These are phyloP conservation scores for Aleiodes testaceus DNA, from an alignment of 2,888 invertebrate genomes.

Conservation along the genomic window DNA sequence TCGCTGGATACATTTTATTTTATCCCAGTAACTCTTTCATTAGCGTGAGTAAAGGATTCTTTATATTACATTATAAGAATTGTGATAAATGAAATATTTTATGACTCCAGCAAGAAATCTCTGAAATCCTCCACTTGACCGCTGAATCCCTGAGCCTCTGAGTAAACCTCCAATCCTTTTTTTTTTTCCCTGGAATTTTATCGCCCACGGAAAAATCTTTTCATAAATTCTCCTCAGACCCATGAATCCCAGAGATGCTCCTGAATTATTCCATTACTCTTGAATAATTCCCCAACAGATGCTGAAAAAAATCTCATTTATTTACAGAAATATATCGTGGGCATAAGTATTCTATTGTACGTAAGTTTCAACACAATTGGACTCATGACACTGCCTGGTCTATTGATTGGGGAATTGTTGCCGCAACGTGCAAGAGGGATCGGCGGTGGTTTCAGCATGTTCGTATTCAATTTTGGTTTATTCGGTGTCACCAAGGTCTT, in stretches of 20 bases:
- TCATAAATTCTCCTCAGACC: too few species aligned
- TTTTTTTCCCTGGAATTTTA: too few species aligned
- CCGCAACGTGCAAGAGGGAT: conserved; percentile 84
- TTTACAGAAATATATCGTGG: conserved; percentile 69
- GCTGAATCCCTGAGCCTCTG: background rate
- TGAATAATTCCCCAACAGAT: background rate
- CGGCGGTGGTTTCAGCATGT: conserved; percentile 83
- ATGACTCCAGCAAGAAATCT: too few species aligned
- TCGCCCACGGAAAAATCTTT: background rate
- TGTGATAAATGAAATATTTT: too few species aligned
- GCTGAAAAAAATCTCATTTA: background rate
- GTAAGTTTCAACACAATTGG: conserved; percentile 84
- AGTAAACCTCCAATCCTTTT: too few species aligned
- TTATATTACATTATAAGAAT: too few species aligned
- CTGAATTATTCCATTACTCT: too few species aligned
- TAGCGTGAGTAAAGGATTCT: conserved; percentile 55
- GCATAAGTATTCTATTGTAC: conserved; percentile 78
- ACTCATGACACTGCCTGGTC: conserved; percentile 83
- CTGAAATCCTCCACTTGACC: too few species aligned
- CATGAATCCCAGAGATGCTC: too few species aligned
- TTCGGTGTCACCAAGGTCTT: conserved; percentile 83
- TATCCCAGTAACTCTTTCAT: conserved; percentile 67
- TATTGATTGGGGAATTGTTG: conserved; percentile 84
- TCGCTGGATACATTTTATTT: conserved; percentile 75
- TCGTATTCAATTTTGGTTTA: conserved; percentile 80